phyloP scores from a whole-genome alignment of 2,113 vertebrate genomes.

The Halichoerus grypus region DNA sequence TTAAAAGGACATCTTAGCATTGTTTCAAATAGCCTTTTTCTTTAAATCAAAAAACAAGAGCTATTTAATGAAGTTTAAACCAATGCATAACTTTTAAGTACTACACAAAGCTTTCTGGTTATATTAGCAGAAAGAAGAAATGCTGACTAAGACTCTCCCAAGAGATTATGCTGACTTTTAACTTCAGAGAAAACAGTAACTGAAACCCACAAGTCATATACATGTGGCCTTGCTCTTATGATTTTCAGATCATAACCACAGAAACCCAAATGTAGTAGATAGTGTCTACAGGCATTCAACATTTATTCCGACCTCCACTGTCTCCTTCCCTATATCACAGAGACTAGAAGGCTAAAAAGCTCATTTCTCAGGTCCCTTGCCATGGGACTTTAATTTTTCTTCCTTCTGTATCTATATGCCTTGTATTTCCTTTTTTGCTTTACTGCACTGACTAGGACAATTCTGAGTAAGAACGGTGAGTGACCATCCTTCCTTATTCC shows the following conservation, averaged over 20 bases:
- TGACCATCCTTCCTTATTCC: background rate
- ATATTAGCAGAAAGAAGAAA: conserved; percentile 36
- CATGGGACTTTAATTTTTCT: background rate
- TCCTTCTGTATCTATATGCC: background rate
- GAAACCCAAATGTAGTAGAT: background rate
- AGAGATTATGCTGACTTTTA: background rate
- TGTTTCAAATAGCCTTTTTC: background rate
- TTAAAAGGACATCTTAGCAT: background rate
- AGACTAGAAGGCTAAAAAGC: background rate
- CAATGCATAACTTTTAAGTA: background rate
- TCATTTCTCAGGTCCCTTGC: background rate
- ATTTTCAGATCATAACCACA: conserved; percentile 10
- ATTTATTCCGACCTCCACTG: background rate
- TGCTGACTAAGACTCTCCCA: background rate
- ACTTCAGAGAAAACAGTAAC: background rate
- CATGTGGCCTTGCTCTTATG: background rate
- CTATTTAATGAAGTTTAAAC: conserved; percentile 8
- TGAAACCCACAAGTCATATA: conserved; percentile 21
- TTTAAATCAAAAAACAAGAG: background rate
- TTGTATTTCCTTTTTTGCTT: background rate
- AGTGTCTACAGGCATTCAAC: background rate
- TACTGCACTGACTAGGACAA: background rate
- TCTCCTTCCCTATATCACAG: background rate
- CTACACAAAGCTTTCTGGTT: background rate
- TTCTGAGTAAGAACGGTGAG: background rate